phyloP scores from a whole-genome alignment of 1,140 invertebrate species.

The Achatina immaculata region DNA sequence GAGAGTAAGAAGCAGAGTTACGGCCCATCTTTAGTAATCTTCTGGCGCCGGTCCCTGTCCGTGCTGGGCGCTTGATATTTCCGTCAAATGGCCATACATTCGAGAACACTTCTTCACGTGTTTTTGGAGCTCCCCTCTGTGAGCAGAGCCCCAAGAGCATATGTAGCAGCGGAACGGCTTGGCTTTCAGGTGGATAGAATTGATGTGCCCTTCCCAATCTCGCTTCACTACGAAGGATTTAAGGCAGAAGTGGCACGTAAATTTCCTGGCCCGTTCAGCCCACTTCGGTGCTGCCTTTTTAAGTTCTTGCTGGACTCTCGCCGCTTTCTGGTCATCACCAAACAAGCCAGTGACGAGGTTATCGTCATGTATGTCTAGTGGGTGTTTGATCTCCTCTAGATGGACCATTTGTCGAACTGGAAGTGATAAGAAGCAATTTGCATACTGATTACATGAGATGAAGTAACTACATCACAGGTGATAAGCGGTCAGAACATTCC shows the following conservation, averaged over 20 bases:
- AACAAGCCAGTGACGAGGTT: background rate
- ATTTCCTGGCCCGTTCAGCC: constrained; percentile 25
- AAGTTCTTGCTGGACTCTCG: background rate
- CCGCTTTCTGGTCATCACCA: background rate
- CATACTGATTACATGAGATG: too few relatives aligned
- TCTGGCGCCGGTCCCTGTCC: background rate
- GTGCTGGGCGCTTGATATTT: background rate
- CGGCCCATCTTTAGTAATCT: background rate
- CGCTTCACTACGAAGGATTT: constrained; percentile 36
- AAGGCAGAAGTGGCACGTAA: constrained; percentile 23
- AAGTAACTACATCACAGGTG: too few relatives aligned
- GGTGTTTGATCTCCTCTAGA: constrained; percentile 23
- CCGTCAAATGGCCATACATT: constrained; percentile 15
- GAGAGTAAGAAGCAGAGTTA: too few relatives aligned
- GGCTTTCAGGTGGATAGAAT: constrained; percentile 36
- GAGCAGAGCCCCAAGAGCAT: constrained; percentile 24
- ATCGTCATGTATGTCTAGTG: constrained; percentile 14
- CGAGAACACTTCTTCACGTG: constrained; percentile 31
- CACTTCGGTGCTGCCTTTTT: constrained; percentile 24
- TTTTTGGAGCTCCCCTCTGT: constrained; percentile 35
- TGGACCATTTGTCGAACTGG: constrained; percentile 24
- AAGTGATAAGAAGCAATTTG: constrained; percentile 30
- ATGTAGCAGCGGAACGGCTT: constrained; percentile 31
- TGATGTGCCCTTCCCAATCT: constrained; percentile 37
- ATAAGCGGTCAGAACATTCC: too few relatives aligned